Conservation (phyloP, 2,797 vertebrate species). For the Ispidina lecontei region DNA sequence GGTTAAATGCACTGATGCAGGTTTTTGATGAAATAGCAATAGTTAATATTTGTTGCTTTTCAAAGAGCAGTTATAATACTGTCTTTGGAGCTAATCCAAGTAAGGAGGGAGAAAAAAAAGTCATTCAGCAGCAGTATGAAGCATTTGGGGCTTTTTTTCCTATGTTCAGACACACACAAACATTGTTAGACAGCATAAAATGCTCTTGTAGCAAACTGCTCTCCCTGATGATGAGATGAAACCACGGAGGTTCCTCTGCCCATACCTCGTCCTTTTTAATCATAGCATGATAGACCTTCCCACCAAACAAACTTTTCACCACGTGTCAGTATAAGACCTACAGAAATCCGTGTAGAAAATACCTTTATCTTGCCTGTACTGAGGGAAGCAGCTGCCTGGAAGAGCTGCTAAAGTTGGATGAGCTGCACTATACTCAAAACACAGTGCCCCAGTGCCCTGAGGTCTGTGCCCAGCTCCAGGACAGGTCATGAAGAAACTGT, state of each 20-base stretch:
- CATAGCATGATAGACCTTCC: neutral
- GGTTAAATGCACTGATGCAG: constrained; percentile 50
- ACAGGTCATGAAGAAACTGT: neutral
- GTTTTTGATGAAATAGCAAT: constrained; percentile 65
- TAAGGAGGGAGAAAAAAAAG: neutral
- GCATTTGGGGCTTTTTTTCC: neutral
- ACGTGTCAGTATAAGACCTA: fast-evolving
- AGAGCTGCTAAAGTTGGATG: neutral
- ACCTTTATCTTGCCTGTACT: neutral
- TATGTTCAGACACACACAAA: neutral
- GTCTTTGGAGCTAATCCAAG: constrained; percentile 52
- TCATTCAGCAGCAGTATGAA: constrained; percentile 1
- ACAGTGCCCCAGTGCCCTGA: neutral
- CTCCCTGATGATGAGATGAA: neutral
- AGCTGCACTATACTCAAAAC: neutral
- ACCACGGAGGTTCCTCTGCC: neutral
- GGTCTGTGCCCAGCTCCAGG: neutral
- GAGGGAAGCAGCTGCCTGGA: neutral
- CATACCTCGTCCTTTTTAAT: neutral
- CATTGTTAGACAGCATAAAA: constrained; percentile 39
- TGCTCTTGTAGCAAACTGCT: neutral
- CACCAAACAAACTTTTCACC: neutral
- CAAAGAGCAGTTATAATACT: constrained; percentile 51
- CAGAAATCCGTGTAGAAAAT: neutral
- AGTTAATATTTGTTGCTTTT: constrained; percentile 54